These are phyloP conservation scores for Emydoidea blandingii DNA, from an alignment of 2,797 vertebrate genomes.

Conservation along the genomic window DNA sequence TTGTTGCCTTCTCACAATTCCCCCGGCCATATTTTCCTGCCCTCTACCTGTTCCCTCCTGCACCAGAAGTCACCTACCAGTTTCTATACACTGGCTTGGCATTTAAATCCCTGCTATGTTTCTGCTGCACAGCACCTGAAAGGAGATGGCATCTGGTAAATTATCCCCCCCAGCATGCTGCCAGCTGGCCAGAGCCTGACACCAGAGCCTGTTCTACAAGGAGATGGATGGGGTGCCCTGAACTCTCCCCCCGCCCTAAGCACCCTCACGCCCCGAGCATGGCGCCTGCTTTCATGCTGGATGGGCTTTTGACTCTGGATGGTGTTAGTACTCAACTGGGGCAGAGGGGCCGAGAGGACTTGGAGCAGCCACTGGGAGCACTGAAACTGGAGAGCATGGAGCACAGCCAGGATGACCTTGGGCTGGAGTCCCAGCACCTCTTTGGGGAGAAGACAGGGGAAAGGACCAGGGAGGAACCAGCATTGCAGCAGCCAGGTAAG, in stretches of 20 bases:
- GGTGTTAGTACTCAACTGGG: neutral
- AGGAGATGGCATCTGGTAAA: neutral
- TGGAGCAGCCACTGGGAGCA: accelerated
- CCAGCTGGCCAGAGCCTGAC: neutral
- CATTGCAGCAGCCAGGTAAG: neutral
- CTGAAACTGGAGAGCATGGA: neutral
- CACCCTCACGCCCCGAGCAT: neutral
- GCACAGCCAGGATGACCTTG: accelerated
- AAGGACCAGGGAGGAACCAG: accelerated
- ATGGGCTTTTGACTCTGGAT: neutral
- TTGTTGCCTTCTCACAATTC: neutral
- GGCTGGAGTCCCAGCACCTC: neutral
- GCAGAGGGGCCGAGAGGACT: neutral
- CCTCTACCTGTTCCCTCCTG: neutral
- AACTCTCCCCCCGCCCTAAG: too few relatives aligned
- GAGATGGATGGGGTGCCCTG: too few relatives aligned
- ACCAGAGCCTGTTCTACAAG: neutral
- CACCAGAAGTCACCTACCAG: neutral
- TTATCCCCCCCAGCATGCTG: neutral
- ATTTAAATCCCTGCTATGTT: neutral
- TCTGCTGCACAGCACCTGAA: neutral
- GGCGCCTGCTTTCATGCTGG: neutral
- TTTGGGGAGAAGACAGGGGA: neutral
- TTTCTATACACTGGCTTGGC: neutral
- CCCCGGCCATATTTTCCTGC: neutral